Conservation (phyloP, 1,140 invertebrate genomes). For the Neodiprion pinetum region DNA sequence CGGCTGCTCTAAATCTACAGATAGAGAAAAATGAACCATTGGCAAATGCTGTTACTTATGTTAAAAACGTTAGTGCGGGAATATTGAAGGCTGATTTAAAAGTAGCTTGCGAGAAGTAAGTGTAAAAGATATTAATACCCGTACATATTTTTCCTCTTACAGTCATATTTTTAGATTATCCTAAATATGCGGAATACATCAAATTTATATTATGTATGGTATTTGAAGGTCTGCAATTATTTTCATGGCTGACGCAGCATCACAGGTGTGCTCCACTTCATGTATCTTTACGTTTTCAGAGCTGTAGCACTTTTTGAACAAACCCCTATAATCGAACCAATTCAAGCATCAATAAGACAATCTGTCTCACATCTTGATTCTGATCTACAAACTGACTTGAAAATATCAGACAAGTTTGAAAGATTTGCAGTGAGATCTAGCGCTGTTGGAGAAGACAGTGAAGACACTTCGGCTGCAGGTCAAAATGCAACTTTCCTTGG, state of each 20-base stretch:
- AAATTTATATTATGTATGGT: not conserved
- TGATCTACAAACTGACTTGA: constrained; percentile 32
- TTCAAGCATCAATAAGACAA: constrained; percentile 49
- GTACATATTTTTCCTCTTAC: no score
- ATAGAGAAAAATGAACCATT: constrained; percentile 47
- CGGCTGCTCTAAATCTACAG: constrained; percentile 64
- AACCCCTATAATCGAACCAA: constrained; percentile 32
- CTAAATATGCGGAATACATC: not conserved
- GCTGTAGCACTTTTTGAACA: constrained; percentile 34
- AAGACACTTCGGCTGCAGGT: constrained; percentile 81
- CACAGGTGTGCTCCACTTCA: no score
- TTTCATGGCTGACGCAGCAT: no score
- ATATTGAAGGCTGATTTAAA: constrained; percentile 33
- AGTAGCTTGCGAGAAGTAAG: constrained; percentile 40
- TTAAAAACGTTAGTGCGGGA: constrained; percentile 42
- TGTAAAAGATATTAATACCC: constrained; percentile 13
- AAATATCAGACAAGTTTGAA: constrained; percentile 29
- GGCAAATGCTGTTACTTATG: constrained; percentile 30
- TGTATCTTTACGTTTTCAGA: constrained; percentile 32
- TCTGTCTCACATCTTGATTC: constrained; percentile 52
- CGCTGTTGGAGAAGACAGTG: constrained; percentile 79
- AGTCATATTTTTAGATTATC: no score
- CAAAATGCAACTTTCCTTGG: constrained; percentile 83
- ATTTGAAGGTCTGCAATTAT: no score
- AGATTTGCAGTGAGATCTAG: constrained; percentile 63